These are phyloP conservation scores for Acanthosepion esculentum DNA, from an alignment of 2,888 invertebrate species.

Conservation along the genomic window DNA sequence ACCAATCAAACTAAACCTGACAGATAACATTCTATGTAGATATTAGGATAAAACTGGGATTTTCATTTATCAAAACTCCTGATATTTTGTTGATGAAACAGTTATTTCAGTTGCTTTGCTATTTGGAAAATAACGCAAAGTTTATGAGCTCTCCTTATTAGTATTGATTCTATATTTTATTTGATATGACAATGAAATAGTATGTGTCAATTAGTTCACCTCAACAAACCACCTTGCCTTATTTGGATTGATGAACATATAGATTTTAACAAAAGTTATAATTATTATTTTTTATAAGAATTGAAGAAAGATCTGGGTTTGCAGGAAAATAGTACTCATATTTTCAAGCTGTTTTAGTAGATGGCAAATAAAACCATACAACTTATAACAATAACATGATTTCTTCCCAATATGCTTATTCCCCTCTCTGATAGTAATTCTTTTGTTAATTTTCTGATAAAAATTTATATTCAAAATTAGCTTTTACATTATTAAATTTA, in stretches of 20 bases:
- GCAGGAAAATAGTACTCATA: background rate
- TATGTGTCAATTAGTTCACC: background rate
- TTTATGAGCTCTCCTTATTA: background rate
- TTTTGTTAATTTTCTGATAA: background rate
- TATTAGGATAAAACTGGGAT: background rate
- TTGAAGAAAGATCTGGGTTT: background rate
- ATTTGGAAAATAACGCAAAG: background rate
- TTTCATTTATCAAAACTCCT: background rate
- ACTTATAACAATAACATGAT: background rate
- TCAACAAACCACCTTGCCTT: background rate
- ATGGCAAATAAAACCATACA: background rate
- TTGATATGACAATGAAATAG: background rate
- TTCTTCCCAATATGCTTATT: no score
- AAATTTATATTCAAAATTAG: background rate
- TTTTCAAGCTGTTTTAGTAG: background rate
- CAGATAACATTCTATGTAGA: background rate
- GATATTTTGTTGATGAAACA: background rate
- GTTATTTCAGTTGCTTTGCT: background rate
- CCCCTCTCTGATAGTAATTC: background rate
- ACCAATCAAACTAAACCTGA: background rate
- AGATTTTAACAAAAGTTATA: background rate
- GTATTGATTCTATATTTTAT: background rate
- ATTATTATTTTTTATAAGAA: background rate
- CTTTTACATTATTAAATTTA: background rate
- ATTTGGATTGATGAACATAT: background rate